A percentile compares a stretch with the other conserved stretches of the same genome.
Conservation (phyloP, 2,888 invertebrate genomes). For the Meiosimyza decipiens region DNA sequence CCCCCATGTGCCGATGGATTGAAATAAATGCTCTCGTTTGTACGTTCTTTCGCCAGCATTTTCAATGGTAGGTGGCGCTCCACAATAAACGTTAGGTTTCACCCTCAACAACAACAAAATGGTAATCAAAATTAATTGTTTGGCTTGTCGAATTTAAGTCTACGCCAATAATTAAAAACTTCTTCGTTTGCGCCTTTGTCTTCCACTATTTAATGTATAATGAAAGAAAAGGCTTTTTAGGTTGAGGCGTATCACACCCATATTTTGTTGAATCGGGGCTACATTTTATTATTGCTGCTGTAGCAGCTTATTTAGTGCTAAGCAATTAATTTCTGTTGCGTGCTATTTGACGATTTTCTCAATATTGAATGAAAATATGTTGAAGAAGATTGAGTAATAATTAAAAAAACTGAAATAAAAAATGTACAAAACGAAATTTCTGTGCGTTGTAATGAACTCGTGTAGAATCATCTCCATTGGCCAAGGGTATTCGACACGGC, state of each 20-base stretch:
- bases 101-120: conserved; percentile 12
- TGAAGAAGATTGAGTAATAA: conserved; percentile 24
- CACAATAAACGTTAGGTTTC: background rate
- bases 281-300: conserved; percentile 35
- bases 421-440: background rate
- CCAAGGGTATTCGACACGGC: background rate
- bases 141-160: conserved; percentile 54
- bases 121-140: conserved; percentile 62
- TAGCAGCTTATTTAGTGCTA: conserved; percentile 61
- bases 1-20: too few species aligned
- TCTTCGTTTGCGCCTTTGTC: conserved; percentile 12
- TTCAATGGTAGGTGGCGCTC: too few species aligned
- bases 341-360: conserved; percentile 56
- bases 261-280: conserved; percentile 38
- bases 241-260: conserved; percentile 46
- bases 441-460: background rate
- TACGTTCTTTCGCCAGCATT: too few species aligned
- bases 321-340: conserved; percentile 66
- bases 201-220: background rate
- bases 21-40: too few species aligned
- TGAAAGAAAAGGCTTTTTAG: conserved; percentile 27
- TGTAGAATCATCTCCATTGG: background rate
- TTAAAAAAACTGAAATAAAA: conserved; percentile 19
- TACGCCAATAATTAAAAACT: conserved; percentile 27
- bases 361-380: background rate